These are phyloP conservation scores for Pandion haliaetus DNA, from an alignment of 2,113 vertebrate species.

Conservation along the genomic window DNA sequence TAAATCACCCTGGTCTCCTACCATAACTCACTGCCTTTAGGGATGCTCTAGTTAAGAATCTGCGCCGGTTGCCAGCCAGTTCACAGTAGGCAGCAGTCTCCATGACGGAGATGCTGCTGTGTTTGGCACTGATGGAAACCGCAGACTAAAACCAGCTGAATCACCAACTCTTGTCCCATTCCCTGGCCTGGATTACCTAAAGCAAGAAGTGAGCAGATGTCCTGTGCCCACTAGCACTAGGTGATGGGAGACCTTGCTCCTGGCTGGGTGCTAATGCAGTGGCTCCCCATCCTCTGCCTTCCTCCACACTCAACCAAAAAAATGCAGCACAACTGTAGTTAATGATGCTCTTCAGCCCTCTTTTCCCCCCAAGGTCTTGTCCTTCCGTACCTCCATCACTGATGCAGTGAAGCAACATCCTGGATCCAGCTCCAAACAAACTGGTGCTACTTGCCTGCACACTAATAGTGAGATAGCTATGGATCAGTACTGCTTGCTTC, in stretches of 20 bases:
- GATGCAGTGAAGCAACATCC: neutral
- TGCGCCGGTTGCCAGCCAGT: neutral
- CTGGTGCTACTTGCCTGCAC: neutral
- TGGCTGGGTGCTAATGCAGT: neutral
- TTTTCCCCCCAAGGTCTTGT: neutral
- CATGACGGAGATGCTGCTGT: neutral
- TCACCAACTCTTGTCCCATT: neutral
- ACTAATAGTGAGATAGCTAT: neutral
- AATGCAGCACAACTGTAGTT: neutral
- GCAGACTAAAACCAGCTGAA: neutral
- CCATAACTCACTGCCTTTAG: neutral
- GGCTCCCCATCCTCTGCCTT: neutral
- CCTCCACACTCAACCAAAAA: neutral
- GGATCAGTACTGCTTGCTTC: neutral
- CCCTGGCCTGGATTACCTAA: neutral
- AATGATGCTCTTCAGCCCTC: neutral
- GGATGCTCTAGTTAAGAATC: neutral
- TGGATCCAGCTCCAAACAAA: neutral
- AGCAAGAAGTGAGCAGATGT: neutral
- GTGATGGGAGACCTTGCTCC: neutral
- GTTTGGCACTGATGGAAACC: neutral
- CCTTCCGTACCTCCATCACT: neutral
- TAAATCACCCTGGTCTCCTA: neutral
- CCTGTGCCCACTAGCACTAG: neutral
- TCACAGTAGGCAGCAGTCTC: neutral